Conservation (phyloP, 1,140 invertebrate species). For the Drosophila leontia region DNA sequence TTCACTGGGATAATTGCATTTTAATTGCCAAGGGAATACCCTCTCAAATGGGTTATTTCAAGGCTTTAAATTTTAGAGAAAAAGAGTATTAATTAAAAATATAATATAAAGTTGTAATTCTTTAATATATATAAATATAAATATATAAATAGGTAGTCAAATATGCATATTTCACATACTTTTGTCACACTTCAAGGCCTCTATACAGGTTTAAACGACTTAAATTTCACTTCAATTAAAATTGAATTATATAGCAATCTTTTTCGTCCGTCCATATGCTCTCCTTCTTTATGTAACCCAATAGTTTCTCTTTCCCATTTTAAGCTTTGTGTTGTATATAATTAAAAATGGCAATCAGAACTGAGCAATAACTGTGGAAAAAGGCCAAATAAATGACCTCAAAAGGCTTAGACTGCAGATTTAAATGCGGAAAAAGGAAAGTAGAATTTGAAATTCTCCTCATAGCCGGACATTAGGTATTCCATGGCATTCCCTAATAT, state of each 20-base stretch:
- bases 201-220: neutral
- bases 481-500: slow-evolving; percentile 25
- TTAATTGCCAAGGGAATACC: neutral
- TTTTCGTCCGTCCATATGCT: neutral
- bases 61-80: neutral
- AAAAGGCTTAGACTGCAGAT: neutral
- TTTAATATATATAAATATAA: no score
- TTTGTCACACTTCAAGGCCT: no score
- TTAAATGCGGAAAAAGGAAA: slow-evolving; percentile 11
- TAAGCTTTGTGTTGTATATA: neutral
- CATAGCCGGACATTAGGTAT: slow-evolving; percentile 15
- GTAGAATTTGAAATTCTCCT: slow-evolving; percentile 12
- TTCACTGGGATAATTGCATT: neutral
- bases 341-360: neutral
- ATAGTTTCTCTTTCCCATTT: neutral
- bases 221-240: neutral
- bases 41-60: neutral
- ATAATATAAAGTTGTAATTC: no score
- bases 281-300: no score
- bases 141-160: no score
- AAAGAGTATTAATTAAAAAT: neutral
- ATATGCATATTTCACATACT: no score
- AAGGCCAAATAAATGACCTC: neutral
- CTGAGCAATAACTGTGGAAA: neutral
- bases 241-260: neutral